A percentile compares a stretch with the other conserved stretches of the same genome.
Conservation (phyloP, 1,140 invertebrate species). For the Cardiocondyla obscurior region DNA sequence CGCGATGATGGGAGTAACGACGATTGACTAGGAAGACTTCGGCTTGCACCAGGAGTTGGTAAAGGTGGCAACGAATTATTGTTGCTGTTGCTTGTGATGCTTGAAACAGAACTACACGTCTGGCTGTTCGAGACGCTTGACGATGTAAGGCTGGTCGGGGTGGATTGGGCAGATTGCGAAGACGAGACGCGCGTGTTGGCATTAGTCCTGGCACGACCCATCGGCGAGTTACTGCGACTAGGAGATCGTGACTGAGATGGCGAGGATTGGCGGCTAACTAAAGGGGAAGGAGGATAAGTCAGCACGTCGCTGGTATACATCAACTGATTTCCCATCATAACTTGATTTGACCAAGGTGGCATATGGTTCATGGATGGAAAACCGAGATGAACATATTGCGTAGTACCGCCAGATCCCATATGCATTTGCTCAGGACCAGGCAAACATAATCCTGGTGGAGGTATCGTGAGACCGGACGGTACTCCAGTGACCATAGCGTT, state of each 20-base stretch:
- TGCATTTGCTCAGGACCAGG: conserved; percentile 80
- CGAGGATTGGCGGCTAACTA: conserved; percentile 83
- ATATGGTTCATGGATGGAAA: conserved; percentile 81
- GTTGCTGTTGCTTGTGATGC: conserved; percentile 14
- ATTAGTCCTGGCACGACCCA: conserved; percentile 67
- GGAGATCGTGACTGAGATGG: conserved; percentile 83
- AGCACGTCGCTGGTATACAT: conserved; percentile 79
- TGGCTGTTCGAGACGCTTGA: conserved; percentile 73
- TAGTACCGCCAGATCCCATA: conserved; percentile 72
- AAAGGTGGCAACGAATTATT: conserved; percentile 69
- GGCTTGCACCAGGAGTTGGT: conserved; percentile 68
- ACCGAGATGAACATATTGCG: conserved; percentile 80
- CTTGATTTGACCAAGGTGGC: conserved; percentile 79
- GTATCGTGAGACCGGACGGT: conserved; percentile 79
- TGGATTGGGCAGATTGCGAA: conserved; percentile 71
- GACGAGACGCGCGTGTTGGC: conserved; percentile 73
- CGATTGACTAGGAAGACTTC: conserved; percentile 77
- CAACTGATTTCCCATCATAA: conserved; percentile 81
- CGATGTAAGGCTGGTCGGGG: conserved; percentile 72
- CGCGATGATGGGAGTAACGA: conserved; percentile 72
- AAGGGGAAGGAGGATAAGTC: conserved; percentile 81
- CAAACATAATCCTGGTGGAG: conserved; percentile 79
- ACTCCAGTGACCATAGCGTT: conserved; percentile 78
- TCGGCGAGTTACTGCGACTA: conserved; percentile 82
- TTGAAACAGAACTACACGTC: conserved; percentile 72